A percentile compares a stretch with the other conserved stretches of the same genome.
Conservation (phyloP, 2,113 vertebrate species). For the Hirundichthys speculiger region DNA sequence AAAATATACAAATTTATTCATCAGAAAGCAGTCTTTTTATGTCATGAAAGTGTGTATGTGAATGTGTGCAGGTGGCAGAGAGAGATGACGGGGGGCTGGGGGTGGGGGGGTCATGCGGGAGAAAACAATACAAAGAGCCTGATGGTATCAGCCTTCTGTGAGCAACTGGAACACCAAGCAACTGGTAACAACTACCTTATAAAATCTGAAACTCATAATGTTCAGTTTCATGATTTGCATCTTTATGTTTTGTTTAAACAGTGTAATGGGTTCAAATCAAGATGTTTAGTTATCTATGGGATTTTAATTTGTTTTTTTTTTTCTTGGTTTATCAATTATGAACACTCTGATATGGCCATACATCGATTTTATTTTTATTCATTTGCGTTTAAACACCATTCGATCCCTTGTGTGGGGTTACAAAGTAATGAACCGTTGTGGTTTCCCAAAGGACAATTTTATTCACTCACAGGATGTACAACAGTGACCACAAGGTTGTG, state of each 20-base stretch:
- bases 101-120: constrained; percentile 46
- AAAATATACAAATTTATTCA: constrained; percentile 85
- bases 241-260: neutral
- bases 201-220: constrained; percentile 23
- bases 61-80: constrained; percentile 74
- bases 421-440: no score
- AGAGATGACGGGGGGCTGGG: constrained; percentile 39
- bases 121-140: constrained; percentile 42
- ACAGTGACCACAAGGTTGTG: no score
- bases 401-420: no score
- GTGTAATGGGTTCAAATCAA: no score
- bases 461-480: no score
- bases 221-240: constrained; percentile 28
- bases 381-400: no score
- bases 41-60: constrained; percentile 54
- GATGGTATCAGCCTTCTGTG: constrained; percentile 52
- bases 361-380: no score
- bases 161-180: constrained; percentile 51
- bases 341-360: no score
- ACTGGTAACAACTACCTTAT: constrained; percentile 24
- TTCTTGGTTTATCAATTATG: no score
- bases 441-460: no score
- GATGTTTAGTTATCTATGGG: no score
- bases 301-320: no score
- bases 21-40: constrained; percentile 73